Evolutionary conservation across 2,888 invertebrate genomes (phyloP), one percentile per base, ranked within the genome.

Genomic region (Coelinius sp.): DNA sequence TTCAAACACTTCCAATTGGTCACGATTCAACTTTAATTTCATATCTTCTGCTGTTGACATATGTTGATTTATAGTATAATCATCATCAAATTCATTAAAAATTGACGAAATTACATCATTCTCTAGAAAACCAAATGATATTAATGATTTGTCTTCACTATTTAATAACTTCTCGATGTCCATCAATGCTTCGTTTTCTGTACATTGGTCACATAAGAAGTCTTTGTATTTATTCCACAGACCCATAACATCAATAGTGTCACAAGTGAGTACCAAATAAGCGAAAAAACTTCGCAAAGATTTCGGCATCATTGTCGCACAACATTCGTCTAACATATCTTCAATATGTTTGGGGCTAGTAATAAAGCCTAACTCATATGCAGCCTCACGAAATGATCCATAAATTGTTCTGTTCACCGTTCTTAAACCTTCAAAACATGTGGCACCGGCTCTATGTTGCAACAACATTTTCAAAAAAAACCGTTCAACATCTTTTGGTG

Each of bases 381-480:
- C 52, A n/a, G 52, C 52, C 20, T 52, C 24, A 8, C 14, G 7
- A 46, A 46, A 46, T 17, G 46, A n/a, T 17, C n/a, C 14, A 5
- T 14, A 46, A 7, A 46, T 14, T 8, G 17, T 17, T 2, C 17
- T 14, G 14, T 17, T 46, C 14, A 46, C 24, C 7, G 17, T 46
- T 46, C 17, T 46, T 14, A 46, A 46, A 17, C 10, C 7, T 20
- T 1, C 46, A 46, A 46, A 46, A n/a, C n/a, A 46, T 4, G 46
- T 46, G 14, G 20, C 17, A 2, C 46, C 17, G 10, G 14, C 7
- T 17, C 22, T 52, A 52, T 52, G 52, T 22, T 24, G 22, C n/a
- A 52, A 12, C 20, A 52, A 52, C 52, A 52, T 24, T 24, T 52
- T 52, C 52, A 52, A 52, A 10, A 52, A 52, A n/a, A 52, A 52